These are phyloP conservation scores for Ramphastos sulfuratus DNA, from an alignment of 2,113 vertebrate genomes.

Conservation along the genomic window DNA sequence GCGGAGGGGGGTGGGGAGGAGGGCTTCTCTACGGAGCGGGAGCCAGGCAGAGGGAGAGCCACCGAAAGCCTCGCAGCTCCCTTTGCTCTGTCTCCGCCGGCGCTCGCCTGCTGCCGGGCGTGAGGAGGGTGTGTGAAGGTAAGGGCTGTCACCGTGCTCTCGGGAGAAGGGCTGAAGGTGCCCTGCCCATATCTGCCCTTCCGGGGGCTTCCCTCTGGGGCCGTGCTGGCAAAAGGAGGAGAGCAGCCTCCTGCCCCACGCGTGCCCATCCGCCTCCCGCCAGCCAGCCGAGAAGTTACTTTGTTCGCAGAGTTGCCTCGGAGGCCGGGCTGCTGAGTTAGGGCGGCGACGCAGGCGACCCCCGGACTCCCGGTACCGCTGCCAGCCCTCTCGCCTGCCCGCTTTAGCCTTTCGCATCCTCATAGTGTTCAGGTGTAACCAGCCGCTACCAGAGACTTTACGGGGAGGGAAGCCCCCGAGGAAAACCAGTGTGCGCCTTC, in stretches of 20 bases:
- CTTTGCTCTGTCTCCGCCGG: neutral
- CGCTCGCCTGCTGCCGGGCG: neutral
- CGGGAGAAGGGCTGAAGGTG: neutral
- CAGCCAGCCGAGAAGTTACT: constrained; percentile 42
- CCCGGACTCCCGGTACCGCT: neutral
- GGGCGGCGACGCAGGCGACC: neutral
- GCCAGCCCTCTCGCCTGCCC: neutral
- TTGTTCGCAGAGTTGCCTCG: constrained; percentile 51
- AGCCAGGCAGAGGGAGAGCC: constrained; percentile 20
- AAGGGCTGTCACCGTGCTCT: neutral
- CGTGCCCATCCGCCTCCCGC: neutral
- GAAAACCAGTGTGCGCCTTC: neutral
- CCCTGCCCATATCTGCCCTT: neutral
- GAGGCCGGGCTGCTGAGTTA: neutral
- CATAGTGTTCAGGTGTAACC: neutral
- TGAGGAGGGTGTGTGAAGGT: neutral
- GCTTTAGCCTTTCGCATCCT: neutral
- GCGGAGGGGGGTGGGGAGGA: neutral
- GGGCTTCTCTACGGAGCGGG: neutral
- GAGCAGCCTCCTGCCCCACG: neutral
- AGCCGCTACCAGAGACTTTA: neutral
- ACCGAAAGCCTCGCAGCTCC: neutral
- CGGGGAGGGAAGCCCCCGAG: neutral
- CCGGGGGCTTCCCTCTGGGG: neutral
- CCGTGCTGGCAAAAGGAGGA: neutral